Evolutionary conservation across 2,888 invertebrate genomes (phyloP).

Genomic region (Allolobophora icterica): DNA sequence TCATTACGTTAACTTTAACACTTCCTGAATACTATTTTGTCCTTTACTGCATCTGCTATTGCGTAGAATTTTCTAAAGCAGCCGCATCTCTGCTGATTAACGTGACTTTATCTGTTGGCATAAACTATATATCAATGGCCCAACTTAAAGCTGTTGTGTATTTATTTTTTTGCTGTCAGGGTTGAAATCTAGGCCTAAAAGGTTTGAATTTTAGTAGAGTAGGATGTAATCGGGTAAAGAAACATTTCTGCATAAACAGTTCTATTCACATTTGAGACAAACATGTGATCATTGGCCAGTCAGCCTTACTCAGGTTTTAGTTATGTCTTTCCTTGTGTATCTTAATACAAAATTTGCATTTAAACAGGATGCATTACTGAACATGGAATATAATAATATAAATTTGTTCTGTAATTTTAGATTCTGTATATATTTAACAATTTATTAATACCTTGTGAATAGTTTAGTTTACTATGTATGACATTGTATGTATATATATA

Average conservation of each 20-base stretch:
- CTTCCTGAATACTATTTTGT: not conserved
- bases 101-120: not conserved
- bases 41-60: not conserved
- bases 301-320: not conserved
- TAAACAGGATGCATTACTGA: not conserved
- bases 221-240: not conserved
- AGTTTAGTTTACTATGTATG: not conserved
- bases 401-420: too few species aligned
- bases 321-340: not conserved
- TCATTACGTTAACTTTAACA: not conserved
- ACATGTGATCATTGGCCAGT: not conserved
- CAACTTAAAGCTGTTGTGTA: not conserved
- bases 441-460: too few species aligned
- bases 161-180: not conserved
- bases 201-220: not conserved
- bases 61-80: not conserved
- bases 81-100: not conserved
- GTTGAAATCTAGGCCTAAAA: not conserved
- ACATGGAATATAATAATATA: not conserved
- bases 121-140: not conserved
- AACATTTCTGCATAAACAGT: not conserved
- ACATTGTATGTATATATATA: too few species aligned
- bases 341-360: not conserved
- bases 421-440: too few species aligned
- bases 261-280: slow-evolving; percentile 5